Conservation (phyloP, 2,888 invertebrate genomes). For the Heliconius erato region DNA sequence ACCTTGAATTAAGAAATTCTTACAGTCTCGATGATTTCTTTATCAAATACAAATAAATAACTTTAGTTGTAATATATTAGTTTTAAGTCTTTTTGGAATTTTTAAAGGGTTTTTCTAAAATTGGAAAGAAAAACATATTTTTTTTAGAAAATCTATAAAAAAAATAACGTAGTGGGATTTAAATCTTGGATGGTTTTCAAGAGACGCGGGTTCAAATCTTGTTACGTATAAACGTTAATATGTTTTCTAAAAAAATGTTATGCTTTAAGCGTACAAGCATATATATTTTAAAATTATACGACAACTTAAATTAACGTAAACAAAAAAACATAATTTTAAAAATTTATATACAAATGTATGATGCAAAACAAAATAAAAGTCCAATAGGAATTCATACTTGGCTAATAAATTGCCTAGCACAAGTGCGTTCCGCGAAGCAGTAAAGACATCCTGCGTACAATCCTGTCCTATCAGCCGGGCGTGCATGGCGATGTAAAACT, state of each 20-base stretch:
- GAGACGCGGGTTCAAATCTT: neutral
- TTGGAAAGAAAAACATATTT: neutral
- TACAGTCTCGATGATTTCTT: constrained; percentile 33
- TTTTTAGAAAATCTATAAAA: too few species aligned
- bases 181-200: too few species aligned
- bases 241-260: too few species aligned
- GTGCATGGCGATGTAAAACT: constrained; percentile 34
- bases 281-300: too few species aligned
- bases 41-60: neutral
- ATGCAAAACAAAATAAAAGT: constrained; percentile 26
- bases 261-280: too few species aligned
- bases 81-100: neutral
- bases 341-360: neutral
- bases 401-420: constrained; percentile 36
- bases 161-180: too few species aligned
- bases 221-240: neutral
- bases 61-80: neutral
- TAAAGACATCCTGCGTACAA: constrained; percentile 66
- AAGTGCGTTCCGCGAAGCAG: constrained; percentile 47
- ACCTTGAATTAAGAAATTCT: constrained; percentile 46
- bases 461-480: constrained; percentile 47
- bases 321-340: neutral
- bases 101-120: neutral
- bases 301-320: too few species aligned
- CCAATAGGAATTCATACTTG: constrained; percentile 25